Evolutionary conservation across 2,888 invertebrate species (phyloP).

Genomic region (Hofmannophila pseudospretella): DNA sequence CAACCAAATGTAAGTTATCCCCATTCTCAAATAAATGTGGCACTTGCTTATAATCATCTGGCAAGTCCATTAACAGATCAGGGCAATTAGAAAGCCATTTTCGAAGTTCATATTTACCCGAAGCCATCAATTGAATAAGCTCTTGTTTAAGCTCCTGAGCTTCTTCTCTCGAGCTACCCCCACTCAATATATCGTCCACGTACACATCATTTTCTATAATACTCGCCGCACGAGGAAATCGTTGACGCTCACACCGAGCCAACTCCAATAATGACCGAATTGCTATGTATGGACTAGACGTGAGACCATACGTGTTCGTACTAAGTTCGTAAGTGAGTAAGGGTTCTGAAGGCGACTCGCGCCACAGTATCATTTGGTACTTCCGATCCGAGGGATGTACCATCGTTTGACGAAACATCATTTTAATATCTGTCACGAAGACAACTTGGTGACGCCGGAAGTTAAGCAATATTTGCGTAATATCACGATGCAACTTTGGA

Average conservation of each 20-base stretch:
- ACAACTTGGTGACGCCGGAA: slow-evolving; percentile 9
- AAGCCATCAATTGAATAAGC: neutral
- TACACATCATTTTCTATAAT: neutral
- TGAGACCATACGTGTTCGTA: slow-evolving; percentile 14
- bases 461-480: slow-evolving; percentile 3
- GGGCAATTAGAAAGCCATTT: neutral
- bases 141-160: neutral
- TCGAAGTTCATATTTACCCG: neutral
- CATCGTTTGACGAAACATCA: slow-evolving; percentile 12
- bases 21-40: neutral
- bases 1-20: neutral
- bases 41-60: neutral
- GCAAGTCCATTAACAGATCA: neutral
- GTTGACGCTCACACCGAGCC: neutral
- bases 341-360: slow-evolving; percentile 5
- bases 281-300: neutral
- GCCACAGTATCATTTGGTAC: slow-evolving; percentile 14
- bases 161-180: neutral
- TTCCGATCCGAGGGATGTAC: slow-evolving; percentile 10
- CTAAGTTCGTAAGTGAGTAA: slow-evolving; percentile 5
- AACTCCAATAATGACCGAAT: neutral
- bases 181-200: neutral
- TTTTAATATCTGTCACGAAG: slow-evolving; percentile 10
- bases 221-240: neutral
- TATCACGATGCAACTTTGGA: slow-evolving; percentile 8